Evolutionary conservation across 2,113 vertebrate species (phyloP), one percentile per base, ranked within the genome.

Genomic region (Chlorodrepanis virens): DNA sequence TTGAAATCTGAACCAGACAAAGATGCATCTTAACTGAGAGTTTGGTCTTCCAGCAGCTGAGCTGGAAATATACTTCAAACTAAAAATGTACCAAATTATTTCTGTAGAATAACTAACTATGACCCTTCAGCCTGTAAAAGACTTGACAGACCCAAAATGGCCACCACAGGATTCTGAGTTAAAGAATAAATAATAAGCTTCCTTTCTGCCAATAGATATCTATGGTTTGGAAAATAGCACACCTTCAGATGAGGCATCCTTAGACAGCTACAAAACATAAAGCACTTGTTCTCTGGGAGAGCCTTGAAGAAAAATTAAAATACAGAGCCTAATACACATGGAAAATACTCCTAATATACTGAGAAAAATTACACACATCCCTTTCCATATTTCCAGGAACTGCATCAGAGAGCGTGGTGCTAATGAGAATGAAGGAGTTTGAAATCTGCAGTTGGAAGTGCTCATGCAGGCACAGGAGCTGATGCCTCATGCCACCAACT

Each of bases 61-160:
- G 27, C 18, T 90, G 27, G 25, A 47, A 69, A 42, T 14, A 11
- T 2, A 47, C 33, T 91, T 50, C 20, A 59, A 63, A 83, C 21
- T 33, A 64, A 79, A 4, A 67, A 59, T 23, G 7, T 33, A 54
- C 9, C 27, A 68, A 68, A 68, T 56, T 59, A 59, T 33, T 75
- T 79, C 35, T 60, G 28, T 25, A 57, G 16, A 88, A 67, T 17
- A 79, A 92, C 29, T 23, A 54, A 69, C 28, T 60, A 16, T 11
- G 11, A 81, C 9, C 9, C 10, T 56, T 77, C 49, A 88, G 15
- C 15, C 33, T 71, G 8, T n/a, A 31, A 69, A 44, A 70, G 17
- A 22, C 6, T 23, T 5, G 12, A 29, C 0, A 5, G 17, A 29
- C 14, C 4, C 8, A 72, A 15, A 19, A 14, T 49, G 2, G 10